phyloP scores from a whole-genome alignment of 1,140 invertebrate species.

The Cylas formicarius region DNA sequence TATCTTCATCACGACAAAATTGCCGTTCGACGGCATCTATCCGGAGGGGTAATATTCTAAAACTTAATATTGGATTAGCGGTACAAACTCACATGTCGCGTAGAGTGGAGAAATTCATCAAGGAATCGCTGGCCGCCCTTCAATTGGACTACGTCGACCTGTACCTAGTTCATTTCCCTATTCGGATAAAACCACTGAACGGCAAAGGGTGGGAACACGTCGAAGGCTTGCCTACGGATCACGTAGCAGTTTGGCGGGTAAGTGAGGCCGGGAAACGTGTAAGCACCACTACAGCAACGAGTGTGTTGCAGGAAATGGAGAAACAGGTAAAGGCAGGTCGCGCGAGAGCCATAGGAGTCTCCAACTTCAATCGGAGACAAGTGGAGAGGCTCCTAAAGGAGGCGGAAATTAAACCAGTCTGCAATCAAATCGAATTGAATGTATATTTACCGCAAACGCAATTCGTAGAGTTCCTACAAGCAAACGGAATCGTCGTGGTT shows the following conservation, averaged over 20 bases:
- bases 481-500: slow-evolving; percentile 64
- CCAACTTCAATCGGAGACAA: slow-evolving; percentile 70
- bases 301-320: too few species aligned
- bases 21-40: slow-evolving; percentile 29
- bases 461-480: slow-evolving; percentile 63
- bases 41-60: slow-evolving; percentile 12
- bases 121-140: background rate
- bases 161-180: slow-evolving; percentile 7
- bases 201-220: slow-evolving; percentile 39
- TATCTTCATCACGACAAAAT: slow-evolving; percentile 58
- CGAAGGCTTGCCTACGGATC: slow-evolving; percentile 56
- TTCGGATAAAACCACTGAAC: too few species aligned
- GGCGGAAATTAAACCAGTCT: slow-evolving; percentile 59
- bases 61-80: slow-evolving; percentile 38
- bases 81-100: slow-evolving; percentile 46
- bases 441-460: slow-evolving; percentile 71
- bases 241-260: slow-evolving; percentile 65
- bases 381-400: slow-evolving; percentile 55
- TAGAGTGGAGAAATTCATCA: slow-evolving; percentile 5
- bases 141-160: slow-evolving; percentile 10
- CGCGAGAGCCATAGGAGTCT: slow-evolving; percentile 63
- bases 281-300: too few species aligned
- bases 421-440: slow-evolving; percentile 72
- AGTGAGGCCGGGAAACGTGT: too few species aligned
- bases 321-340: slow-evolving; percentile 56